phyloP scores from a whole-genome alignment of 2,113 vertebrate species.

The Tetrax tetrax region DNA sequence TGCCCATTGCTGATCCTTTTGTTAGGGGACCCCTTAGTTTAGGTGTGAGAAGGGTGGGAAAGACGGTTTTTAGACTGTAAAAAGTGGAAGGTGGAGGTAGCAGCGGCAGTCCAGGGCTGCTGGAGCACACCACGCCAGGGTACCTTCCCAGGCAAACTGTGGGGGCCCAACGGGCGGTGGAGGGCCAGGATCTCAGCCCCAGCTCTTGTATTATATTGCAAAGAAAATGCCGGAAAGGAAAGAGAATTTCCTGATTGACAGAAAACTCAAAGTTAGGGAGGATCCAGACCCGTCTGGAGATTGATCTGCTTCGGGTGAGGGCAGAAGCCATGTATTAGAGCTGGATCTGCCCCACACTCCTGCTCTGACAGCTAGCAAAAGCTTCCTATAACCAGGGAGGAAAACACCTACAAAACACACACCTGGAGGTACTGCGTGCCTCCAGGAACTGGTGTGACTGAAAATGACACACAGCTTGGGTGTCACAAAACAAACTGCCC shows the following conservation, averaged over 20 bases:
- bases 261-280: neutral
- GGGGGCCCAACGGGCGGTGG: neutral
- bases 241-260: neutral
- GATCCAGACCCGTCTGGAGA: neutral
- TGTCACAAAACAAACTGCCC: neutral
- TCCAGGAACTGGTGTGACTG: neutral
- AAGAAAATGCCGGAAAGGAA: neutral
- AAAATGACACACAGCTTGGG: neutral
- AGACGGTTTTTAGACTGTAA: neutral
- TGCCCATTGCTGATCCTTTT: neutral
- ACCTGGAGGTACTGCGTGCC: fast-evolving
- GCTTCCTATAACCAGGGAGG: neutral
- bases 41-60: neutral
- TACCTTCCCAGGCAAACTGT: neutral
- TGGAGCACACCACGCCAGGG: neutral
- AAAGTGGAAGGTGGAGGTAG: neutral
- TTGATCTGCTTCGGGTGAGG: neutral
- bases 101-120: neutral
- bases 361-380: neutral
- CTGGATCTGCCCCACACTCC: neutral
- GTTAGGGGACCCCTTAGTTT: neutral
- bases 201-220: neutral
- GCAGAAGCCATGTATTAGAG: neutral
- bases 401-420: neutral
- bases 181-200: neutral